Evolutionary conservation across 2,888 invertebrate genomes (phyloP).

Genomic region (Ctenicera cuprea): DNA sequence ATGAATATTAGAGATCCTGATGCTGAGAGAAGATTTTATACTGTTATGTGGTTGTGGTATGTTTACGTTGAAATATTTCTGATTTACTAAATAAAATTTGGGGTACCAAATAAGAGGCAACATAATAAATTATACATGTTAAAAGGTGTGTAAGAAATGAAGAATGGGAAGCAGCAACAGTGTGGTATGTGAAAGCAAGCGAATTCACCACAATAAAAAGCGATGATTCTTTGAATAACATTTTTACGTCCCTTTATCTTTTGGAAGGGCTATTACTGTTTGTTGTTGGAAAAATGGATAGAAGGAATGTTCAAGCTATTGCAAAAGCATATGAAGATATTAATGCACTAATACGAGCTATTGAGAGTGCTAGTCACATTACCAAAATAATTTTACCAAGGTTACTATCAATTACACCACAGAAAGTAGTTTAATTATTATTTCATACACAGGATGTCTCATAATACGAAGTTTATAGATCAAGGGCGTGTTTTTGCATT

Average conservation of each 20-base stretch:
- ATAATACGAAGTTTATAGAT: no score
- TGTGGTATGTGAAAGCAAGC: constrained; percentile 75
- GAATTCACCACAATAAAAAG: constrained; percentile 63
- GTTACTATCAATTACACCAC: constrained; percentile 63
- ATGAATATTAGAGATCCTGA: constrained; percentile 72
- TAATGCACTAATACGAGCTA: constrained; percentile 61
- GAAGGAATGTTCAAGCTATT: constrained; percentile 62
- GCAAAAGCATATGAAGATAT: constrained; percentile 64
- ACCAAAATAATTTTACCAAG: constrained; percentile 68
- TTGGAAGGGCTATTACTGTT: constrained; percentile 76
- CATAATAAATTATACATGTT: no score
- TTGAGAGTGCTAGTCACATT: constrained; percentile 62
- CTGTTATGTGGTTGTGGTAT: constrained; percentile 79
- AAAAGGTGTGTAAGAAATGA: constrained; percentile 76
- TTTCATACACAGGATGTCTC: no score
- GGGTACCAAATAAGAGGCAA: neutral
- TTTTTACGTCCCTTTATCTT: constrained; percentile 74
- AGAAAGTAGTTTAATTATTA: no score
- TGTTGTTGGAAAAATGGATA: constrained; percentile 71
- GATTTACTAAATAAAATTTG: neutral
- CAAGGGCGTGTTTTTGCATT: no score
- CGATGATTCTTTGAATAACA: constrained; percentile 67
- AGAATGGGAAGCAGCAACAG: constrained; percentile 76
- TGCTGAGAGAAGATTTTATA: constrained; percentile 75
- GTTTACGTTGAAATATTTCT: neutral